These are phyloP conservation scores for Eidolon helvum DNA, from an alignment of 2,113 vertebrate genomes.

Conservation along the genomic window DNA sequence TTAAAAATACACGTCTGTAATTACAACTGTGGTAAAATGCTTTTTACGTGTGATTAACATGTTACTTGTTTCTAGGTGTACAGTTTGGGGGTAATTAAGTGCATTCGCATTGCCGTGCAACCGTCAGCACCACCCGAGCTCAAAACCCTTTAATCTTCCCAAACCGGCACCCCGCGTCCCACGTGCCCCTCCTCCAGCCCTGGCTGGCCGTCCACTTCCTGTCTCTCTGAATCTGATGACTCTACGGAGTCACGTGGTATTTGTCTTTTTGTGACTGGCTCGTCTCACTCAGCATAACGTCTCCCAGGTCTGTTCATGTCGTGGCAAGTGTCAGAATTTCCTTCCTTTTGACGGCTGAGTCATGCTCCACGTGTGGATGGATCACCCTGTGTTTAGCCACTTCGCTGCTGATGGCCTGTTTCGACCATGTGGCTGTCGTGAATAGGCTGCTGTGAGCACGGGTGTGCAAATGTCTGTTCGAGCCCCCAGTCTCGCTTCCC, in stretches of 20 bases:
- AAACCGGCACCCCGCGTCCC: background rate
- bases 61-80: background rate
- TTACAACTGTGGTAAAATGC: too few species aligned
- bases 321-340: background rate
- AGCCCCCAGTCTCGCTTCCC: background rate
- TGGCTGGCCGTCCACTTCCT: background rate
- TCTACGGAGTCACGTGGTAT: background rate
- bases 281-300: background rate
- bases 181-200: background rate
- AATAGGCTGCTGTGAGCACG: background rate
- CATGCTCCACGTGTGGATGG: fast-evolving
- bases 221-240: background rate
- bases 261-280: background rate
- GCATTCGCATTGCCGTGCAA: fast-evolving
- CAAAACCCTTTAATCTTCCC: background rate
- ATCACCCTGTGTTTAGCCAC: background rate
- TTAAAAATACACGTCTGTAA: background rate
- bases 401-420: background rate
- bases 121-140: too few species aligned
- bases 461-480: background rate
- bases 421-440: background rate
- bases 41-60: background rate
- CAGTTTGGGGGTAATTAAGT: too few species aligned
- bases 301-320: background rate
- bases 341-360: background rate